Base-by-base conservation (phyloP, 2,888 invertebrate species). In the Acanthosepion pharaonis region DNA sequence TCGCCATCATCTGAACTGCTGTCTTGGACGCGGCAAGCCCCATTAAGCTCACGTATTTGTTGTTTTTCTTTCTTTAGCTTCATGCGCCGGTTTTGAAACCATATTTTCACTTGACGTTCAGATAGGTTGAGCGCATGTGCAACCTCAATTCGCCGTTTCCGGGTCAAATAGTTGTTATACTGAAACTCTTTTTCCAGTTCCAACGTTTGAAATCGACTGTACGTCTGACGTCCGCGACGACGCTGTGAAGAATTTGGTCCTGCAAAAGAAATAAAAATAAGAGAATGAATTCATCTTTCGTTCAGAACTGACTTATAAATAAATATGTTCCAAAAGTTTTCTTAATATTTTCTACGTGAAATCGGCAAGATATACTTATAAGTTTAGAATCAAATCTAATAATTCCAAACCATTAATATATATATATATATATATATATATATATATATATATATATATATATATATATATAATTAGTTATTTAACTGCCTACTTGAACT, bases 121-220 rank as follows among this genome's bases (percentile, higher is more conserved):
- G 99, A 99, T 97, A 99, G 98, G 98, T 99, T 99, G 96, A 99
- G 98, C 97, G 99, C 99, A 98, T 99, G 99, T 96, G 99, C 99
- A 97, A 99, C 99, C 98, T 99, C 99, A 98, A 99, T 99, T 97
- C 99, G 98, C 98, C 99, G 98, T 98, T 99, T 98, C 98, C 99
- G 98, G 97, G 99, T 99, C 98, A 99, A 98, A 98, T 99, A 99
- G 97, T 99, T 98, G 98, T 99, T 99, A 98, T 99, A 99, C 98
- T 99, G 99, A 98, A 99, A 99, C 98, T 99, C 99, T 98, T 99
- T 99, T 98, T 99, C 99, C 98, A 99, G 98, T 98, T 99, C 99
- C 97, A 99, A 98, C 95, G 99, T 99, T 98, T 99, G 99, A 98
- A 99, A 99, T 98, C 99, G 98, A 97, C 99, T 99, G 98, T 99